Base-by-base conservation (phyloP, 2,797 vertebrate genomes). In the Enteromius argenteus region DNA sequence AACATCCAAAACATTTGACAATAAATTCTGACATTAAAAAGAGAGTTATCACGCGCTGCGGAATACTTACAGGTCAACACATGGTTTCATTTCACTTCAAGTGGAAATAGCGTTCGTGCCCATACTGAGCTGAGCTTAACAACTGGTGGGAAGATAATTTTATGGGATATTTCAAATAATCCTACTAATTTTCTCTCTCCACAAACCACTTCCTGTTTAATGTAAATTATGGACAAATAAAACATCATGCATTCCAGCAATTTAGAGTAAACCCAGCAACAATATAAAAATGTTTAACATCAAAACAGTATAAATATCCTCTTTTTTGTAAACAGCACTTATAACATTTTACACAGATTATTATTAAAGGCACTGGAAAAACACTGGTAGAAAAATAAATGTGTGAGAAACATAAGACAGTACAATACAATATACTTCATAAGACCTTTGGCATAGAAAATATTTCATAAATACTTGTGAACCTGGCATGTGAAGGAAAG, bases 311-410 rank as follows among this genome's bases (percentile, higher is more conserved):
- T 84, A 83, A 84, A 68, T 44, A 77, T 67, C 21, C 49, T n/a
- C 35, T 58, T 58, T 68, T 67, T 30, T 79, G 35, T 66, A 82
- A 82, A 87, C 74, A 86, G 76, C 72, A 78, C 79, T 60, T 82
- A 80, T 79, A 83, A 66, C 66, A 83, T 81, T 85, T 81, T 83
- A 88, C 88, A 88, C n/a, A 13, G 64, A 80, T 85, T 83, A 84
- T 74, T 79, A 73, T 58, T 64, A 85, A 58, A 90, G 74, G 81
- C 67, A 88, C 82, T 84, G 85, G 85, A 84, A 89, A 73, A 73
- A 86, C 85, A 92, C 90, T 82, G 81, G 90, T 93, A 92, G 89
- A 93, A 93, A 94, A 93, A 94, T 92, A 94, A 87, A 93, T 68
- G 58, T 83, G 84, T 76, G 37, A 86, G 82, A 21, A 68, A 68